phyloP scores from a whole-genome alignment of 37 sponge, comb jelly and placozoan species.

The Chondrosia reniformis region DNA sequence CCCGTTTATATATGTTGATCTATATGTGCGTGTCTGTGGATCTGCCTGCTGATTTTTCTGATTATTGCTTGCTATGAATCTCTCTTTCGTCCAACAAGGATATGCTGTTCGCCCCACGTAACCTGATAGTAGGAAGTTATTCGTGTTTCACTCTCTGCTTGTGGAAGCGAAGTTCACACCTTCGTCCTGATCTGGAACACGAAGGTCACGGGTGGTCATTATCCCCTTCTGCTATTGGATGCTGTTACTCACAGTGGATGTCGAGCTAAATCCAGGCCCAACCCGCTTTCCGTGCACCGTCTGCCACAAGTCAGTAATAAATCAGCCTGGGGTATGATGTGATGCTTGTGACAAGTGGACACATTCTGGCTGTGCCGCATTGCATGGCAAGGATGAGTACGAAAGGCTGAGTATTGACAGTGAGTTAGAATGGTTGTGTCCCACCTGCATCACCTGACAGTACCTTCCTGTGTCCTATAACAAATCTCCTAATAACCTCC shows the following conservation, averaged over 20 bases:
- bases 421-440: background rate
- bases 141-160: background rate
- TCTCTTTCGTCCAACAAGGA: background rate
- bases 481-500: background rate
- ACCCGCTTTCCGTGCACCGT: background rate
- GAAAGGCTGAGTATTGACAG: background rate
- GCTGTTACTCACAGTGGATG: background rate
- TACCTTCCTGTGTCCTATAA: background rate
- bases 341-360: background rate
- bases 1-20: background rate
- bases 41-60: background rate
- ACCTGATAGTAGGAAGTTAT: background rate
- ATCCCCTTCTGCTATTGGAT: background rate
- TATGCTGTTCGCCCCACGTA: background rate
- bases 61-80: background rate
- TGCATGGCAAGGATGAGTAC: background rate
- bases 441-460: background rate
- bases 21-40: background rate
- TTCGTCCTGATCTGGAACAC: background rate
- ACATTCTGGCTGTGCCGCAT: background rate
- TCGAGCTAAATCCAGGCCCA: background rate
- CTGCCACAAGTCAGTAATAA: background rate
- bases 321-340: background rate
- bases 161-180: background rate
- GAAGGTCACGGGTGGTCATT: background rate